A percentile compares a stretch with the other conserved stretches of the same genome.
These are phyloP conservation scores for Thamnophis elegans DNA, from an alignment of 2,797 vertebrate species.

Conservation along the genomic window DNA sequence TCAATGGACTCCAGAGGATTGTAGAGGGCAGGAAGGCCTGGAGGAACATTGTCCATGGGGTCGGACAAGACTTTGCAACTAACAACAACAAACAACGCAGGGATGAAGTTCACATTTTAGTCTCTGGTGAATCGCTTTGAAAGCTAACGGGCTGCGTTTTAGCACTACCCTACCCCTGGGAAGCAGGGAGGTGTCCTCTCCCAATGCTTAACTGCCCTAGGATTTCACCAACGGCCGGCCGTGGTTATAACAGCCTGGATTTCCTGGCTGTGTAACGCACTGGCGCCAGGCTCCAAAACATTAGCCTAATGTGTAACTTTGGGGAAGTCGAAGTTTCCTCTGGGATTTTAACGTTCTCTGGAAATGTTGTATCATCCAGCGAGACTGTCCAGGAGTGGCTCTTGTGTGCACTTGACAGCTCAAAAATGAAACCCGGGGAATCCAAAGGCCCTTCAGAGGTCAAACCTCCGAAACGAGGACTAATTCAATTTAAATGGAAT, in stretches of 20 bases:
- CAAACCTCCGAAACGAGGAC: not conserved
- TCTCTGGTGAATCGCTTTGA: not conserved
- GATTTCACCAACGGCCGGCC: slow-evolving; percentile 17
- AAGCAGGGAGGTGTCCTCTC: not conserved
- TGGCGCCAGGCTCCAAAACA: slow-evolving; percentile 74
- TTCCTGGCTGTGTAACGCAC: slow-evolving; percentile 74
- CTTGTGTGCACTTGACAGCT: not conserved
- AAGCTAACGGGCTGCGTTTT: not conserved
- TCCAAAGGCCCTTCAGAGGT: not conserved
- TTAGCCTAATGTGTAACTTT: slow-evolving; percentile 73
- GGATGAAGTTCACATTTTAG: not conserved
- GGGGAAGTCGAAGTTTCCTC: slow-evolving; percentile 76
- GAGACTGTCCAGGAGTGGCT: not conserved
- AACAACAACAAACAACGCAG: not conserved
- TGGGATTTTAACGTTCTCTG: slow-evolving; percentile 55
- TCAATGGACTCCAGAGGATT: too few relatives aligned
- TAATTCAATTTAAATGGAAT: not conserved
- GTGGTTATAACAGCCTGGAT: slow-evolving; percentile 64
- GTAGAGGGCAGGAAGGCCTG: too few relatives aligned
- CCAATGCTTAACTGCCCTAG: rapidly evolving
- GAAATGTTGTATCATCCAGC: slow-evolving; percentile 51
- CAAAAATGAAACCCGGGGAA: not conserved
- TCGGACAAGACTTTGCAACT: too few relatives aligned
- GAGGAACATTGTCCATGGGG: too few relatives aligned
- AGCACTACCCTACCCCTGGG: not conserved